phyloP scores from a whole-genome alignment of 30 jellyfish, hydroid and myxozoan genomes.

The Hydractinia symbiolongicarpus region DNA sequence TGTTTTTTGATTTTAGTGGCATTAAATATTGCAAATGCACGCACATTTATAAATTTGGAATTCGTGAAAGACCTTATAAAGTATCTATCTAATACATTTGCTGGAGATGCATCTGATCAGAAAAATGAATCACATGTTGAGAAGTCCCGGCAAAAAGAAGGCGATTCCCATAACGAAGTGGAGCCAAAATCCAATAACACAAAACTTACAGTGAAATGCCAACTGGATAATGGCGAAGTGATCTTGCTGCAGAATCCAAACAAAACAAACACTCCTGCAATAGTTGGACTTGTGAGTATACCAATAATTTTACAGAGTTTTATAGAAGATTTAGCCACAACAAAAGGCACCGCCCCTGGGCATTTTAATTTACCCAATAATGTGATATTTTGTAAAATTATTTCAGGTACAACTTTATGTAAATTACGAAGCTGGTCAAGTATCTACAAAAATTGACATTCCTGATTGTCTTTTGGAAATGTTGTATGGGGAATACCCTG shows the following conservation, averaged over 20 bases:
- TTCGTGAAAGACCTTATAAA: neutral
- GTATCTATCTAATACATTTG: neutral
- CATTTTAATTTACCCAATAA: no score
- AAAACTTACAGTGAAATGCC: neutral
- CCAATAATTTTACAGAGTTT: no score
- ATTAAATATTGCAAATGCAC: neutral
- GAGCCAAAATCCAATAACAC: neutral
- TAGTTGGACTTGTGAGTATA: constrained; percentile 11
- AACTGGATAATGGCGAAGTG: constrained; percentile 18
- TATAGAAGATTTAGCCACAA: no score
- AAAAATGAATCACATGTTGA: neutral
- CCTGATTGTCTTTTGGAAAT: neutral
- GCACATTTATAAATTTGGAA: constrained; percentile 9
- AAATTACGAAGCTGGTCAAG: no score
- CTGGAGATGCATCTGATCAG: neutral
- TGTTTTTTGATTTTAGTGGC: neutral
- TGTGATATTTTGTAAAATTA: no score
- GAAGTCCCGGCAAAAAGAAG: neutral
- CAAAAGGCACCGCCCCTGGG: no score
- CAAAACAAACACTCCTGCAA: constrained; percentile 10
- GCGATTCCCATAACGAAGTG: neutral
- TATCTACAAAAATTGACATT: neutral
- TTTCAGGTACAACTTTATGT: no score
- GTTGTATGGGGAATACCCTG: constrained; percentile 11
- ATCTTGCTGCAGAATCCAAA: constrained; percentile 23